Evolutionary conservation across 1,140 invertebrate genomes (phyloP).

Genomic region (Ips nitidus): DNA sequence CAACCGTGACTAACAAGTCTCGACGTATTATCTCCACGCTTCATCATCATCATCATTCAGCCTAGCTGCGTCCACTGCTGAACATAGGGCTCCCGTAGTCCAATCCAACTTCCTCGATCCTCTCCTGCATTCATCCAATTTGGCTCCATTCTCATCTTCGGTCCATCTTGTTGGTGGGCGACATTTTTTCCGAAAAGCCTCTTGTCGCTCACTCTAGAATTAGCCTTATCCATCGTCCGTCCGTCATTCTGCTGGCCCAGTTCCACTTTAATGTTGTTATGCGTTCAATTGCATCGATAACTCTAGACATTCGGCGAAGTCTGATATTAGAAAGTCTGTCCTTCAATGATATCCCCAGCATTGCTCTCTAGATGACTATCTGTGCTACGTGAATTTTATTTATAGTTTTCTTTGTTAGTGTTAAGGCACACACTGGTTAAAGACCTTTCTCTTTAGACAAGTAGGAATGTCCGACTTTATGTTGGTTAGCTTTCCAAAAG

Average conservation of each 20-base stretch:
- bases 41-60: no score
- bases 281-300: background rate
- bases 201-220: background rate
- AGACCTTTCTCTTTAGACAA: background rate
- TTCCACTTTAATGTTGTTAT: constrained; percentile 3
- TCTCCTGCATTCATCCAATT: constrained; percentile 2
- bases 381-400: background rate
- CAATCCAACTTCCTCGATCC: background rate
- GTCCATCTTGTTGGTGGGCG: background rate
- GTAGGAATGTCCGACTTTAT: constrained; percentile 1
- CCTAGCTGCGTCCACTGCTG: no score
- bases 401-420: no score
- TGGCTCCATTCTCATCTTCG: constrained; percentile 1
- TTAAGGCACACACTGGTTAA: no score
- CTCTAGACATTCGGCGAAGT: background rate
- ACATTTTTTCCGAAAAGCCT: background rate
- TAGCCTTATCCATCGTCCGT: no score
- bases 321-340: background rate
- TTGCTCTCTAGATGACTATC: background rate
- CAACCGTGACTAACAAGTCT: no score
- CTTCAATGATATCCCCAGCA: background rate
- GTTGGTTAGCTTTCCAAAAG: constrained; percentile 1
- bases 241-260: background rate
- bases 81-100: background rate
- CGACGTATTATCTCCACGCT: no score